Conservation (phyloP, 2,797 vertebrate species). For the Ambastaia sidthimunki region DNA sequence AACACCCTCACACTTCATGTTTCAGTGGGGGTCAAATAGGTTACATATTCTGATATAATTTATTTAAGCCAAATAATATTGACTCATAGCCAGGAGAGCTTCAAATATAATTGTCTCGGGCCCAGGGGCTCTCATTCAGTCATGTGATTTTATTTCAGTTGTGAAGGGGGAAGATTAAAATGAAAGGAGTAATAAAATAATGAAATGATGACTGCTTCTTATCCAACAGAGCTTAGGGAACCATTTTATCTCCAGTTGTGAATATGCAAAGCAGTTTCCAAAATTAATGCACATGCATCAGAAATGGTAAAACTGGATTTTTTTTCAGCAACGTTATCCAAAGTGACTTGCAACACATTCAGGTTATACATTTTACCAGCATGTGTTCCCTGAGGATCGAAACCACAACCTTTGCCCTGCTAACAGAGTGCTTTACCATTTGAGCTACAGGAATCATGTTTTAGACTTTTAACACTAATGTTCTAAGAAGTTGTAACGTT, state of each 20-base stretch:
- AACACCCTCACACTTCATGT: not conserved
- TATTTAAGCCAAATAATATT: constrained; percentile 25
- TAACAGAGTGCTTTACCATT: too few relatives aligned
- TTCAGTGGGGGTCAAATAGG: constrained; percentile 9
- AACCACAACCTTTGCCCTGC: too few relatives aligned
- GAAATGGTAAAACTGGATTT: too few relatives aligned
- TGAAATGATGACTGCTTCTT: constrained; percentile 13
- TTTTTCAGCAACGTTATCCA: too few relatives aligned
- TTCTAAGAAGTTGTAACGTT: too few relatives aligned
- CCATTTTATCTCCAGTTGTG: constrained; percentile 13
- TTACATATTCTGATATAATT: constrained; percentile 24
- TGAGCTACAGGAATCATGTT: too few relatives aligned
- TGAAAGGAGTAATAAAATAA: not conserved
- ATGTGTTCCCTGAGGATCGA: too few relatives aligned
- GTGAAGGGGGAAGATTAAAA: constrained; percentile 36
- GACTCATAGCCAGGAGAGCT: constrained; percentile 26
- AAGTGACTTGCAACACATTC: too few relatives aligned
- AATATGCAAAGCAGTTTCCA: not conserved
- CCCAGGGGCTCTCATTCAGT: constrained; percentile 32
- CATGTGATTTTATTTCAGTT: constrained; percentile 16
- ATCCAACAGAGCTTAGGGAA: constrained; percentile 19
- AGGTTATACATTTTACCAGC: too few relatives aligned
- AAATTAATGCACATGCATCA: not conserved
- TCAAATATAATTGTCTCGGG: constrained; percentile 41
- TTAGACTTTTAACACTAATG: too few relatives aligned